Evolutionary conservation across 1,140 invertebrate species (phyloP), one percentile per base, ranked within the genome.

Genomic region (Capitella teleta): DNA sequence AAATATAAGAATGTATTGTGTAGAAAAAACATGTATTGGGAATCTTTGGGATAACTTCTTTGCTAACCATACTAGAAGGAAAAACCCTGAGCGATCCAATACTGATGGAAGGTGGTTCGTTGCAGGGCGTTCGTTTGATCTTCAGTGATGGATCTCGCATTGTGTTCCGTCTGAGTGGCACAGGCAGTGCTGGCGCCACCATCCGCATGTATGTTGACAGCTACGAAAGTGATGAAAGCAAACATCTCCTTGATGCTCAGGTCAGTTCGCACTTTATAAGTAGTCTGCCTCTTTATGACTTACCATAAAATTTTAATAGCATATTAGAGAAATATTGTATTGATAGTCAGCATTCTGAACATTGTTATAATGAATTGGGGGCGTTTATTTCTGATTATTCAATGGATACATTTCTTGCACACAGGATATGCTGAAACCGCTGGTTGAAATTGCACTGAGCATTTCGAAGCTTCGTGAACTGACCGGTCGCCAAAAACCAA

Each of bases 131-230:
- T 24, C 78, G 93, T 55, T 82, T 99, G 41, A 76, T 96, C 34
- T 97, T 98, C 67, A 81, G 83, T 56, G 91, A 97, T 72, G 90
- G 88, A 26, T 93, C 91, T 1, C 78, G 95, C 32, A 81, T 98
- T 55, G 84, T 99, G 49, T 84, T 86, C 68, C 80, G 96, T 41
- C 77, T 99, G 37, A 96, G 91, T 68, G 96, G 96, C 43, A 99
- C 96, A 5, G 96, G 96, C 54, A 95, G 90, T 68, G 86, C 85
- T 49, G 94, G 95, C 5, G 94, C 94, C 14, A 98, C 96, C 14
- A 86, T 99, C 56, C 80, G 95, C 47, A 62, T 98, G 21, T 98
- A 98, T 67, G 82, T 94, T 53, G 94, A 71, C 51, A 67, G 67
- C 24, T 71, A 69, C 42, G 71, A 74, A 53, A 77, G 77, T 30